These are phyloP conservation scores for Agriotes lineatus DNA, from an alignment of 2,888 invertebrate species.

Conservation along the genomic window DNA sequence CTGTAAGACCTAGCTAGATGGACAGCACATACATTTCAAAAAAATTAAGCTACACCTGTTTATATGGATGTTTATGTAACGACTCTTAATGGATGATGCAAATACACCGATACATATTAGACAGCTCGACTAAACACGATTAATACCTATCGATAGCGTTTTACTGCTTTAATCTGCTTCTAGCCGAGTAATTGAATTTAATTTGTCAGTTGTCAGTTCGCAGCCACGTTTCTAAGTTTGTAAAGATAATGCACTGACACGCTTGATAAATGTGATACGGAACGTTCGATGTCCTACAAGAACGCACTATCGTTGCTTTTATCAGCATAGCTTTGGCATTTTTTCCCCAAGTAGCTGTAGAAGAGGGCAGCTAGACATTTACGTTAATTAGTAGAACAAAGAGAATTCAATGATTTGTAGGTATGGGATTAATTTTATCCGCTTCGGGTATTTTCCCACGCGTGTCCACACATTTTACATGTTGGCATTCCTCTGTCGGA, in stretches of 20 bases:
- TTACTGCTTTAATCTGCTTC: conserved; percentile 37
- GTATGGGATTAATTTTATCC: conserved; percentile 54
- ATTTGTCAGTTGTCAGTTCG: conserved; percentile 45
- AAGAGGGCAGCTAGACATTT: conserved; percentile 37
- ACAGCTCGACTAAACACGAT: conserved; percentile 30
- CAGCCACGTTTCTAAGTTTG: conserved; percentile 33
- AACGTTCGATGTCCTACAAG: conserved; percentile 40
- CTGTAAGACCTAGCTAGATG: no score
- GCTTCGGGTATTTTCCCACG: conserved; percentile 59
- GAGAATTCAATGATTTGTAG: conserved; percentile 54
- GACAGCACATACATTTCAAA: no score
- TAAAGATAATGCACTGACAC: conserved; percentile 41
- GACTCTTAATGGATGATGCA: conserved; percentile 18
- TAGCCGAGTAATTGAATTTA: conserved; percentile 47
- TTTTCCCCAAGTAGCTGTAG: conserved; percentile 39
- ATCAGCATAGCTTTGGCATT: conserved; percentile 38
- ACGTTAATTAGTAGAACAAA: conserved; percentile 49
- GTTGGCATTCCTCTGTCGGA: conserved; percentile 59
- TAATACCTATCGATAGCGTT: conserved; percentile 27
- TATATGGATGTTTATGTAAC: conserved; percentile 1
- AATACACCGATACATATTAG: conserved; percentile 18
- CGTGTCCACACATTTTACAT: conserved; percentile 59
- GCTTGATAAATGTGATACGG: conserved; percentile 39
- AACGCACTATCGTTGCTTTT: conserved; percentile 42
- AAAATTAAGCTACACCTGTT: no score